Evolutionary conservation across 2,888 invertebrate genomes (phyloP), one percentile per base, ranked within the genome.

Genomic region (Autographa pulchrina): DNA sequence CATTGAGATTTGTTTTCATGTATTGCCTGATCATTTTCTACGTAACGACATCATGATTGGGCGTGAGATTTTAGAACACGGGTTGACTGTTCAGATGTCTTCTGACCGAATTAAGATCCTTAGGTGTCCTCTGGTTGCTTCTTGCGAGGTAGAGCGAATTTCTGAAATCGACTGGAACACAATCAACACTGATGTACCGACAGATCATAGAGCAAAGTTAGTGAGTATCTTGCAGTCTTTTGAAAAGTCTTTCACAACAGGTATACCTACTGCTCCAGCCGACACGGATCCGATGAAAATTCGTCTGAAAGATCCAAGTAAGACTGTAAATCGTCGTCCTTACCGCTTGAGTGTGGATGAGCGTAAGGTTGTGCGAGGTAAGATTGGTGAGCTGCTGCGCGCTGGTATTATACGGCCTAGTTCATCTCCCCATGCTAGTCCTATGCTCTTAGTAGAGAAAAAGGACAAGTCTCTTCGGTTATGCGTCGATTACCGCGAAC

Each of bases 391-490:
- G 35, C 54, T 64, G 11, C 20, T 64, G 20, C 14, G 38, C 7
- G 64, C 64, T 35, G 38, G 38, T 13, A 56, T 65, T 20, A 38
- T 65, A 31, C 35, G 64, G 11, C 35, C 52, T 8, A 63, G 63
- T 54, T 31, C 14, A 13, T 63, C 63, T 0, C 63, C 35, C 7
- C 52, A 52, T 52, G 63, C 52, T n/a, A 63, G 52, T 20, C 61
- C 61, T 9, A 61, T 61, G 0, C 18, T 61, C 9, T 13, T 61
- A 0, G 61, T 61, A 0, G 38, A 61, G 8, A 61, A 61, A 38
- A 18, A 20, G 18, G 61, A 61, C 20, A 38, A 38, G 1, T 38
- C 18, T 9, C 38, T 38, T 18, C 3, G 61, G 0, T 18, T 61
- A 38, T 61, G 61, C 18, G 61, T 61, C 0, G 61, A 61, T 6